Base-by-base conservation (phyloP, 2,888 invertebrate species). In the Cinara cedri region DNA sequence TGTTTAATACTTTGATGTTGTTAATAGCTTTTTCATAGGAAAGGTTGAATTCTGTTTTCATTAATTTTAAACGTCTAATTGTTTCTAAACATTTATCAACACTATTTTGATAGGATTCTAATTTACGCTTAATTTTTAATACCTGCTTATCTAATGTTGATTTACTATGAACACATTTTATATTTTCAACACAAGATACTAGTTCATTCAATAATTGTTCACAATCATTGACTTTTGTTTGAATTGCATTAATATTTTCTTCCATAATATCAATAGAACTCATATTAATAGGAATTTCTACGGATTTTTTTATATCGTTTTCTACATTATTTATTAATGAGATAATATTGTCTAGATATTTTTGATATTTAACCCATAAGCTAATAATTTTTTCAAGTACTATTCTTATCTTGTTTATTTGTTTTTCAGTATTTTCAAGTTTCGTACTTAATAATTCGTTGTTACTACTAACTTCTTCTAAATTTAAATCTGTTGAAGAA, bases 1-100 rank as follows among this genome's bases (percentile, higher is more conserved):
- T 88, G 84, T 93, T 91, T 0, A 93, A 90, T 84, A 91, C 90
- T 60, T 89, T 87, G 42, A 96, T 87, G 96, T 97, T 97, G 62
- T 89, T 88, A 83, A 92, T 91, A 81, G 94, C 92, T 82, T 91
- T 90, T 55, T 87, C 86, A 55, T 91, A 89, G 72, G 90, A 90
- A 83, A 89, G 88, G 66, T 88, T 87, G 84, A 93, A 95, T 81
- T 90, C 88, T 71, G 88, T 88, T 84, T 93, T 91, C 82, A 93
- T 92, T 74, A 89, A 88, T 82, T 90, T 90, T 54, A 95, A 87
- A 81, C 91, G 90, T 72, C 90, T 88, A 0, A 95, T 87, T 84
- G 92, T 92, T 49, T 91, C 91, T 11, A 93, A 87, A 13, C 46
- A 42, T 66, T 63, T 72, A 66, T 21, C 62, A 0, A 80, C 68